Percentiles rank a stretch among this genome's conserved stretches.
These are phyloP conservation scores for Dendrocopos noguchii DNA, from an alignment of 2,113 vertebrate species.

Conservation along the genomic window DNA sequence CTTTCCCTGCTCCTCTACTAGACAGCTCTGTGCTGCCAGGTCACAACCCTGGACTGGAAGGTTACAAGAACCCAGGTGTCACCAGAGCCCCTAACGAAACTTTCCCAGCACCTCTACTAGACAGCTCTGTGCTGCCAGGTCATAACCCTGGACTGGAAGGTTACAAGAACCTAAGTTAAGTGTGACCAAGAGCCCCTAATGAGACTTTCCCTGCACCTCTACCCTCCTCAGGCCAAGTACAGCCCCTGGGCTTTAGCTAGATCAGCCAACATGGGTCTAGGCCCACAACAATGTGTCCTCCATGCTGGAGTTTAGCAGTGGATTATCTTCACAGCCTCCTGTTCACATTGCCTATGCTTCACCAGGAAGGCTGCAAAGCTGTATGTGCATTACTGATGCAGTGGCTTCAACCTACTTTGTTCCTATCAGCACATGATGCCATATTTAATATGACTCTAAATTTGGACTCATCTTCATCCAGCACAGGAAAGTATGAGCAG, in stretches of 20 bases:
- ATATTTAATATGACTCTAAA: background rate
- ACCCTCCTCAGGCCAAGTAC: background rate
- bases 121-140: background rate
- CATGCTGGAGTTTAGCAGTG: background rate
- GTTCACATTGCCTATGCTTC: accelerated
- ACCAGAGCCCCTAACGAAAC: background rate
- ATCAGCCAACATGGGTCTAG: background rate
- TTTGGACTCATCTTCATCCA: background rate
- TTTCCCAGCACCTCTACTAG: background rate
- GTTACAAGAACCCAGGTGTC: background rate
- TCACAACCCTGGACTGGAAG: background rate
- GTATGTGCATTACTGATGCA: accelerated
- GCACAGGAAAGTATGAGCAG: background rate
- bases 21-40: background rate
- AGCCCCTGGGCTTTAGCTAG: background rate
- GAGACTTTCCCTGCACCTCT: background rate
- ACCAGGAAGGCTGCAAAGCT: background rate
- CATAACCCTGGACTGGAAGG: background rate
- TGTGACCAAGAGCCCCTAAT: background rate
- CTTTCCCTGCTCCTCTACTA: background rate
- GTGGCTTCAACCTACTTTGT: background rate
- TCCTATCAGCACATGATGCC: background rate
- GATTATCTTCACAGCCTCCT: background rate
- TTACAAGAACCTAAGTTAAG: background rate
- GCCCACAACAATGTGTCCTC: background rate